Evolutionary conservation across 2,797 vertebrate species (phyloP), one percentile per base, ranked within the genome.

Genomic region (Lithobates sylvaticus): DNA sequence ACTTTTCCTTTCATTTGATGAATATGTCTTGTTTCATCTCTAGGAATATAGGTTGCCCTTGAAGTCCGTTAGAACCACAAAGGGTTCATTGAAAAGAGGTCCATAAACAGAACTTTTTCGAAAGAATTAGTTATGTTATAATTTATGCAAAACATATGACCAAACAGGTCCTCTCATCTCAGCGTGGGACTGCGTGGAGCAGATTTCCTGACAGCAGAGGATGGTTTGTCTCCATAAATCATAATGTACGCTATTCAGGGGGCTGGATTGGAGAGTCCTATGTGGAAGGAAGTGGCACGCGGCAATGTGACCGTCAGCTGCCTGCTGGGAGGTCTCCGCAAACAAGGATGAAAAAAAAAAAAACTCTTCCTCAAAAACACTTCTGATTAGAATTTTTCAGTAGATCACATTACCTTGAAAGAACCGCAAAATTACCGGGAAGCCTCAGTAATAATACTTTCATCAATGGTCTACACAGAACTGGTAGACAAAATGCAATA

Each of bases 281-380:
- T 10, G 36, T 32, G 47, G 61, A 65, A 68, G 76, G 75, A 84
- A 71, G 42, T 67, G 7, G 29, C 32, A 50, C 29, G 6, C 42
- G 10, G 18, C 83, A 71, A 32, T 70, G 83, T 83, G 81, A 76
- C 72, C 23, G 29, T 84, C 69, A 77, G 68, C 44, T 64, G 83
- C 47, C 64, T 44, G 76, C 76, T n/a, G 76, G 83, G 83, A 84
- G 83, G 83, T 78, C 83, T 50, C 68, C 0, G 18, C 54, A 50
- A 54, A 69, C 32, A 81, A 72, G 47, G 10, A 54, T 10, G 32
- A 12, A 61, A 83, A 74, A 74, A 39, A 21, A 74, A 74, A 74
- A 27, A 5, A 7, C 58, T 27, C 50, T 54, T 76, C 73, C 65
- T 23, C 23, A 21, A 76, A 61, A 83, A 75, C 32, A 6, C 70